Percentiles rank a stretch among this genome's conserved stretches.
phyloP scores from a whole-genome alignment of 2,113 vertebrate genomes.

The Caracal caracal region DNA sequence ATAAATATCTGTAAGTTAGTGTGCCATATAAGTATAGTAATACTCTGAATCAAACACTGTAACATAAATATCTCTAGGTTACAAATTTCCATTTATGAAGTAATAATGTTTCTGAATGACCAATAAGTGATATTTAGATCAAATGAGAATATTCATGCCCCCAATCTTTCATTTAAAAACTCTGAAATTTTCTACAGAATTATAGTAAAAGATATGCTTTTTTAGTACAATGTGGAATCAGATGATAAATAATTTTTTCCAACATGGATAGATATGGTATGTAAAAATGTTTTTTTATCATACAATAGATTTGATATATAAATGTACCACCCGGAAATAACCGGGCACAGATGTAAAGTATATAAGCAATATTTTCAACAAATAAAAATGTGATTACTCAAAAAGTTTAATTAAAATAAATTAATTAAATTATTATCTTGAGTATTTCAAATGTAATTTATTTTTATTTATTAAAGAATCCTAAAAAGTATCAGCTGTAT shows the following conservation, averaged over 20 bases:
- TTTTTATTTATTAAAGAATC: background rate
- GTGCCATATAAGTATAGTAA: background rate
- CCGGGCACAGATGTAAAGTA: background rate
- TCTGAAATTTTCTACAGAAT: constrained; percentile 1
- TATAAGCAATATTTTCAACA: background rate
- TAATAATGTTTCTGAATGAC: background rate
- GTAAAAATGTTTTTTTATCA: constrained; percentile 28
- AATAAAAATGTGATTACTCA: background rate
- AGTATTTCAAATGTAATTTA: background rate
- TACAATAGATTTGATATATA: background rate
- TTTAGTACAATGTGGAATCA: background rate
- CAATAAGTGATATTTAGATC: background rate
- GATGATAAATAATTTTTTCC: background rate
- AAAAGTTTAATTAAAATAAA: background rate
- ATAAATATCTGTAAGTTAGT: background rate
- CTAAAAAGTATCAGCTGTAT: background rate
- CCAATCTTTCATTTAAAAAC: constrained; percentile 28
- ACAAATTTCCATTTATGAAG: background rate
- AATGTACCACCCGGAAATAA: background rate
- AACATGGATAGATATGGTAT: background rate
- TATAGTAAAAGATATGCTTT: background rate
- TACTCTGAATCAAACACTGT: background rate
- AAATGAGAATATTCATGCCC: background rate
- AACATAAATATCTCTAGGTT: background rate
- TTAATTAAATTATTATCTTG: background rate